These are phyloP conservation scores for Entelurus aequoreus DNA, from an alignment of 2,113 vertebrate species.

Conservation along the genomic window DNA sequence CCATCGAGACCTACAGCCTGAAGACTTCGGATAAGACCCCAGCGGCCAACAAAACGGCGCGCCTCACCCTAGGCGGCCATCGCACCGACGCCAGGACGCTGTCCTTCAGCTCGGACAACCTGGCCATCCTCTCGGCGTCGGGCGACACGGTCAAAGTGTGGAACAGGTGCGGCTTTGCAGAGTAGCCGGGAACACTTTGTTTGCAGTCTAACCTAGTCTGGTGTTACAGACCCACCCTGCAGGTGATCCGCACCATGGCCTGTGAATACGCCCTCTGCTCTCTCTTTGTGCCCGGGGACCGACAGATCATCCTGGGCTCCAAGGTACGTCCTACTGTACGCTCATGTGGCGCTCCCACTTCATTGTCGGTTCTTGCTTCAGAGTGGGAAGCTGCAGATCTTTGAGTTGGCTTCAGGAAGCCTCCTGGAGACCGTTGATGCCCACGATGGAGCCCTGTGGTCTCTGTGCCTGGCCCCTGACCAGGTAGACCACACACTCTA, in stretches of 20 bases:
- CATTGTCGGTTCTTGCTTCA: constrained; percentile 41
- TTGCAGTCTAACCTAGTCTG: too few species aligned
- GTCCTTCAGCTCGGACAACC: constrained; percentile 95
- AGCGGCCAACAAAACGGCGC: constrained; percentile 69
- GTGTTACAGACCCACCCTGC: constrained; percentile 79
- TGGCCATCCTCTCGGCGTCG: constrained; percentile 88
- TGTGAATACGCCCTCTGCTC: constrained; percentile 94
- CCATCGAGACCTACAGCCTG: constrained; percentile 79
- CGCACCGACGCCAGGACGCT: constrained; percentile 87
- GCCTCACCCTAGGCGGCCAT: constrained; percentile 83
- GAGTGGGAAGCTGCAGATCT: constrained; percentile 92
- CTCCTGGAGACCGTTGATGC: constrained; percentile 80
- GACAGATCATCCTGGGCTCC: constrained; percentile 89
- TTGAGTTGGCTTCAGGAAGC: constrained; percentile 86
- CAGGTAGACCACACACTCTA: constrained; percentile 73
- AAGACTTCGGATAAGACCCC: constrained; percentile 54
- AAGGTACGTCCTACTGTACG: constrained; percentile 73
- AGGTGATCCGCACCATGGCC: constrained; percentile 91
- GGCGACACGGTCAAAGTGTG: constrained; percentile 91
- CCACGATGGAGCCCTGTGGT: constrained; percentile 85
- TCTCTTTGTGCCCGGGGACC: constrained; percentile 89
- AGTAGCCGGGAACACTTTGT: too few species aligned
- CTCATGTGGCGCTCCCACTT: neutral
- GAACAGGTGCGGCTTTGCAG: constrained; percentile 80
- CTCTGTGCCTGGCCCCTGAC: constrained; percentile 86